Base-by-base conservation (phyloP, 2,797 vertebrate genomes). In the Sebastes oblongus region DNA sequence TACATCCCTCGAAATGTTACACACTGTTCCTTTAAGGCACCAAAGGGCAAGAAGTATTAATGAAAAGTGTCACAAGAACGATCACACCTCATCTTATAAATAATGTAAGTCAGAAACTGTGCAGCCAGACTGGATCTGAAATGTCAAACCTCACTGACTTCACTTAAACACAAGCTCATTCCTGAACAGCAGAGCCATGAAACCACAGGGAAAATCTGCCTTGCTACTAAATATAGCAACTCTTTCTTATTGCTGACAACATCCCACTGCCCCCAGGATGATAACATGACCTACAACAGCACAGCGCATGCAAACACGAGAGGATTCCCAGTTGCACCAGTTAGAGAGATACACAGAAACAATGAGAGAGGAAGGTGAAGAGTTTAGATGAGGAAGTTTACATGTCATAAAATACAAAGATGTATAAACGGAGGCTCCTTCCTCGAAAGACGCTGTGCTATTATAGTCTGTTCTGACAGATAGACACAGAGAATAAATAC, bases 261-360 rank as follows among this genome's bases (percentile, higher is more conserved):
- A 82, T 89, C 89, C 83, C 71, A 11, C 80, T 60, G 74, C 85
- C 91, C 80, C 71, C 65, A 65, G 92, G 90, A 92, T 56, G 69
- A 85, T 56, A 81, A 42, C 77, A 60, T 92, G 91, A 92, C 92
- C 92, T 91, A 92, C 88, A 91, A 91, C 77, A 39, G 83, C 58
- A 24, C 59, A 61, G 77, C 8, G 60, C 88, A 88, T 60, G 71
- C 75, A 83, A 86, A 87, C 79, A 87, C 3, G 8, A 72, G 36
- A 82, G n/a, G 61, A 69, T 82, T 85, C 65, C 82, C 76, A 71
- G 67, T 66, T 25, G 50, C 79, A 77, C 69, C 74, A 81, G 71
- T 62, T 4, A 7, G 8, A 83, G 65, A 83, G 66, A 22, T 55
- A 24, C 36, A 6, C 22, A 65, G 73, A 67, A 61, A 89, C 86